These are phyloP conservation scores for Nematopogon swammerdamellus DNA, from an alignment of 2,888 invertebrate genomes.

Conservation along the genomic window DNA sequence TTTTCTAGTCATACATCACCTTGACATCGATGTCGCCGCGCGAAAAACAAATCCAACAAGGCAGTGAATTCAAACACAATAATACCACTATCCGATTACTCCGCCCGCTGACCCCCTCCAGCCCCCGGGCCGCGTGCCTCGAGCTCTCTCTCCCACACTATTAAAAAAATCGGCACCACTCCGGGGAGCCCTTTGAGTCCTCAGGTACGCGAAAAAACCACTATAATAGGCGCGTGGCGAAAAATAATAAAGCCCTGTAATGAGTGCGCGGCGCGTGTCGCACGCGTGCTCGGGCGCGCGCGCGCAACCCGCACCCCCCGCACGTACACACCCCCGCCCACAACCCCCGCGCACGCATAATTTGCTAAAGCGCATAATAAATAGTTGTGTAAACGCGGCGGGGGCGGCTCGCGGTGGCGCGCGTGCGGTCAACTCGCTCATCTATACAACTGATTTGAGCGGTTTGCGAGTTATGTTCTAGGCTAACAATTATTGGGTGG, in stretches of 20 bases:
- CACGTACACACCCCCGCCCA: not conserved
- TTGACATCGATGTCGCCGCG: too few relatives aligned
- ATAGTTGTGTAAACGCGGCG: not conserved
- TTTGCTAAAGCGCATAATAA: not conserved
- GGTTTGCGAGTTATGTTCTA: too few relatives aligned
- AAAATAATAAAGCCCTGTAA: constrained; percentile 47
- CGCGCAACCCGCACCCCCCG: not conserved
- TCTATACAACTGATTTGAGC: too few relatives aligned
- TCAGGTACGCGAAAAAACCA: constrained; percentile 20
- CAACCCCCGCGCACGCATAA: not conserved
- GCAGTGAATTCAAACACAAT: not conserved
- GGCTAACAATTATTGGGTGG: too few relatives aligned
- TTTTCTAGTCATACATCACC: too few relatives aligned
- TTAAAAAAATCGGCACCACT: not conserved
- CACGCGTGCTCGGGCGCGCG: constrained; percentile 16
- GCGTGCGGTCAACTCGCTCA: not conserved
- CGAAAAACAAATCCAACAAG: too few relatives aligned
- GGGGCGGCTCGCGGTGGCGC: not conserved
- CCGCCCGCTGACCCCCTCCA: too few relatives aligned
- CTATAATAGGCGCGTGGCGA: constrained; percentile 42
- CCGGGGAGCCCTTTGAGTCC: not conserved
- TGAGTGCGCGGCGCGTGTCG: constrained; percentile 36
- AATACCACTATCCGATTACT: not conserved
- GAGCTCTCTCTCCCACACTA: not conserved
- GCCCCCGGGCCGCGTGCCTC: too few relatives aligned